A percentile compares a stretch with the other conserved stretches of the same genome.
Evolutionary conservation across 2,113 vertebrate genomes (phyloP).

Genomic region (Chaetorhynchus papuensis): DNA sequence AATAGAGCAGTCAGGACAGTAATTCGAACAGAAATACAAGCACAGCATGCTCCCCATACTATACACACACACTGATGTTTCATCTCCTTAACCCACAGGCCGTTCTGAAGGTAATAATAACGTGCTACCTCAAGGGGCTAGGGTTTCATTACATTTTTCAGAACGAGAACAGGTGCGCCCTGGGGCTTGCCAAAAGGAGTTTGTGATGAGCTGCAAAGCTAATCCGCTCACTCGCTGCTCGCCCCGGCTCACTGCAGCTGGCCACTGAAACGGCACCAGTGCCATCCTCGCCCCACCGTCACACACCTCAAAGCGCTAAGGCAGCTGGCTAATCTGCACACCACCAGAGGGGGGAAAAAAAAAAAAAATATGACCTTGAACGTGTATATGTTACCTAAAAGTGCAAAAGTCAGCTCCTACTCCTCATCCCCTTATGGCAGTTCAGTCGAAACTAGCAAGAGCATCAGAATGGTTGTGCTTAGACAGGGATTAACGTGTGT

Average conservation of each 20-base stretch:
- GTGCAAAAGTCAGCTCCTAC: neutral
- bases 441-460: neutral
- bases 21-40: constrained; percentile 30
- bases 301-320: neutral
- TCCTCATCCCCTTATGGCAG: neutral
- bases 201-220: constrained; percentile 11
- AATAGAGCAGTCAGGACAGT: constrained; percentile 19
- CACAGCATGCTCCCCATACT: constrained; percentile 19
- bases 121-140: constrained; percentile 7
- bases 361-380: neutral
- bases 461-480: neutral
- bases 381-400: neutral
- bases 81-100: constrained; percentile 25
- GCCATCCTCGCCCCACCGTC: neutral
- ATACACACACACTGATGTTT: neutral
- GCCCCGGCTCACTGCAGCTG: neutral
- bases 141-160: constrained; percentile 29
- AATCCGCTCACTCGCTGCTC: constrained; percentile 19
- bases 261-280: neutral
- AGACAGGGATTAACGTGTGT: fast-evolving
- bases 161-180: constrained; percentile 30
- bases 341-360: fast-evolving
- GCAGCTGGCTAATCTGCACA: neutral
- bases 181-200: constrained; percentile 7
- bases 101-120: constrained; percentile 53